Conservation (phyloP, 1,140 invertebrate species). For the Conus betulinus region DNA sequence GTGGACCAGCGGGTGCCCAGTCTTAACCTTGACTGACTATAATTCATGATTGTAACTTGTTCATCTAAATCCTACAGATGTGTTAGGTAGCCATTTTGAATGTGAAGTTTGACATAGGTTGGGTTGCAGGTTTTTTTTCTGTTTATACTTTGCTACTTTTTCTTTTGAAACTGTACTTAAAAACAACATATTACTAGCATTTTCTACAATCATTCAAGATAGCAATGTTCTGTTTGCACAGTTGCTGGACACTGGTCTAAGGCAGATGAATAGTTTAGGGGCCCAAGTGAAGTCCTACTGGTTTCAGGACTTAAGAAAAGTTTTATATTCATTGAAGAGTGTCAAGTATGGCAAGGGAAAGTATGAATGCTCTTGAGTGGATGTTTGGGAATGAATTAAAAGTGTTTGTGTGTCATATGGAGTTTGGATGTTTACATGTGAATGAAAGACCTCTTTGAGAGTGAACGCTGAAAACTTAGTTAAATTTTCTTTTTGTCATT, state of each 20-base stretch:
- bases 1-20: too few species aligned
- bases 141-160: background rate
- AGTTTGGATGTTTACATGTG: background rate
- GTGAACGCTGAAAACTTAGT: too few species aligned
- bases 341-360: background rate
- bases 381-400: background rate
- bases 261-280: background rate
- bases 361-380: background rate
- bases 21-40: too few species aligned
- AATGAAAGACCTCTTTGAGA: too few species aligned
- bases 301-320: background rate
- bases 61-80: background rate
- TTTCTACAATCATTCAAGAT: background rate
- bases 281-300: background rate
- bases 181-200: too few species aligned
- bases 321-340: slow-evolving; percentile 12
- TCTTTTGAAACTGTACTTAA: background rate
- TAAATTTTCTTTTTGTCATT: too few species aligned
- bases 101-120: background rate
- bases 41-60: background rate
- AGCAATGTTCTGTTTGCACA: background rate
- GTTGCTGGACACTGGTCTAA: background rate
- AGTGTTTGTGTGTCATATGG: background rate
- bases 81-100: background rate
- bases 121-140: background rate